phyloP scores from a whole-genome alignment of 2,113 vertebrate species.

The Megaceryle maxima region DNA sequence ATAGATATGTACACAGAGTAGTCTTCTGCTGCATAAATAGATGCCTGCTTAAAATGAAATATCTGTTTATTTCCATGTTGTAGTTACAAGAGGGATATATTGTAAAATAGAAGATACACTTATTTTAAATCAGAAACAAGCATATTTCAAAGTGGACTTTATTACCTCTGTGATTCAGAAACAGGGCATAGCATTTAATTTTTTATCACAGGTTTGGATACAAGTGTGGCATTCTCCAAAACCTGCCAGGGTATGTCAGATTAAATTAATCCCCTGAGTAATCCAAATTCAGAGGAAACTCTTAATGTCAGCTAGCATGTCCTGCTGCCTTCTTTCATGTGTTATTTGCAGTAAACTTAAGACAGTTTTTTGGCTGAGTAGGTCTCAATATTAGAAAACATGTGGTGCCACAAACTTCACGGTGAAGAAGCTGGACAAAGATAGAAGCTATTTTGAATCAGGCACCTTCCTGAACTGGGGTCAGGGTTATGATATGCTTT shows the following conservation, averaged over 20 bases:
- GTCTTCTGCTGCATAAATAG: not conserved
- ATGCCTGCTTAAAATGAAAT: not conserved
- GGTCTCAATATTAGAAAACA: not conserved
- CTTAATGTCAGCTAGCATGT: not conserved
- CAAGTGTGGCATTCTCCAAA: not conserved
- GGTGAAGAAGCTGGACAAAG: not conserved
- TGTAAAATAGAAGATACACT: not conserved
- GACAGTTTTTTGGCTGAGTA: not conserved
- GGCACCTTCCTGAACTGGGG: not conserved
- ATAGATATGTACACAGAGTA: rapidly evolving
- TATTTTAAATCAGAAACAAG: not conserved
- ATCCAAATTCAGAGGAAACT: not conserved
- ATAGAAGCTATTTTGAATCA: not conserved
- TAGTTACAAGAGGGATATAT: not conserved
- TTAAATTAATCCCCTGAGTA: slow-evolving; percentile 26
- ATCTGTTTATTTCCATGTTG: not conserved
- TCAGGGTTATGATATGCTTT: not conserved
- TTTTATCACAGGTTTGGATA: slow-evolving; percentile 14
- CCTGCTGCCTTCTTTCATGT: not conserved
- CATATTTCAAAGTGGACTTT: not conserved
- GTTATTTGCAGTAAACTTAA: not conserved
- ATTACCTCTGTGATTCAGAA: not conserved
- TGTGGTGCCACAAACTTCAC: not conserved
- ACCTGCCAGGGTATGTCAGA: not conserved
- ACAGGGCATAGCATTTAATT: not conserved